A percentile compares a stretch with the other conserved stretches of the same genome.
Evolutionary conservation across 2,113 vertebrate species (phyloP).

Genomic region (Chamaea fasciata): DNA sequence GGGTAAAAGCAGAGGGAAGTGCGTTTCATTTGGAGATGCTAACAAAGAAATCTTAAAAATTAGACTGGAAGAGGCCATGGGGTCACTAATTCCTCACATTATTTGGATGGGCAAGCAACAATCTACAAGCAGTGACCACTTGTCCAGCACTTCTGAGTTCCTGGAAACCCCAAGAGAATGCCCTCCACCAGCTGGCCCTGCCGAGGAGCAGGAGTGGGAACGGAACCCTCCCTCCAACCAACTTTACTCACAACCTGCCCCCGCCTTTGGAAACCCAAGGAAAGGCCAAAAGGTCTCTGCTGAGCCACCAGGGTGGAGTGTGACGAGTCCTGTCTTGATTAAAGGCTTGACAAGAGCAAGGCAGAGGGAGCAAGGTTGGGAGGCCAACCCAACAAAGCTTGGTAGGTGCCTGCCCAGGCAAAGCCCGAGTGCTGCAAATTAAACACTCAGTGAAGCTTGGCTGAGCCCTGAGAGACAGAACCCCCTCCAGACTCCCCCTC

Average conservation of each 20-base stretch:
- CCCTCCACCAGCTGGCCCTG: background rate
- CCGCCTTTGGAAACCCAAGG: background rate
- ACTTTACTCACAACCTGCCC: background rate
- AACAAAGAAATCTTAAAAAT: background rate
- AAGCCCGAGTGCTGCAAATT: background rate
- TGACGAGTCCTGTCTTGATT: background rate
- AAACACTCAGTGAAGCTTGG: background rate
- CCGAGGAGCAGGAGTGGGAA: background rate
- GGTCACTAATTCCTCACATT: background rate
- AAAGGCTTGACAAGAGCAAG: background rate
- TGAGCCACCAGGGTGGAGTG: background rate
- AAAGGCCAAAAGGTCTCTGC: background rate
- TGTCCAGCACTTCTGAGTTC: background rate
- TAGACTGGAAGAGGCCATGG: background rate
- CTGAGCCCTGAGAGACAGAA: background rate
- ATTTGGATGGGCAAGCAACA: background rate
- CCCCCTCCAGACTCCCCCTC: background rate
- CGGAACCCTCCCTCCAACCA: background rate
- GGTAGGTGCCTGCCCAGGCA: background rate
- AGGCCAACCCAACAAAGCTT: background rate
- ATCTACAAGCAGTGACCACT: background rate
- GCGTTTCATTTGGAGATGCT: background rate
- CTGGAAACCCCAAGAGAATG: background rate
- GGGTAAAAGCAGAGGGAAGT: background rate
- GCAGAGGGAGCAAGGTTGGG: background rate